phyloP scores from a whole-genome alignment of 2,888 invertebrate genomes.

The Hypena proboscidalis region DNA sequence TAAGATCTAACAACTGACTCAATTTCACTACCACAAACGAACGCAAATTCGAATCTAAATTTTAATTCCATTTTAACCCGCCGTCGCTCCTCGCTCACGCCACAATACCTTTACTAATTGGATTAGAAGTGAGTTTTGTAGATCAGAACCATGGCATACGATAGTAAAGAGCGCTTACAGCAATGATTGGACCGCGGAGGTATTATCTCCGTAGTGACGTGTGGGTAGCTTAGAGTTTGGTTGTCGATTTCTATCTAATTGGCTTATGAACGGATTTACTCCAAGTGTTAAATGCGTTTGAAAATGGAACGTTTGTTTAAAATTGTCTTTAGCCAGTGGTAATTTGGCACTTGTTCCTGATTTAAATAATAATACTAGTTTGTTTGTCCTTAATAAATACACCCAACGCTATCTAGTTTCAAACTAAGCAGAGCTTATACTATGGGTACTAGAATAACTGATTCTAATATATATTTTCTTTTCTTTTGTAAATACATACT shows the following conservation, averaged over 20 bases:
- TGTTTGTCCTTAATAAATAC: no score
- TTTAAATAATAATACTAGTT: no score
- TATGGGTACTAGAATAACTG: no score
- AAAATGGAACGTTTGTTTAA: no score
- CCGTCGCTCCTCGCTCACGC: conserved; percentile 40
- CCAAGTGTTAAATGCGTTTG: background rate
- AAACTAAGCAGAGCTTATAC: no score
- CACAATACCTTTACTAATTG: conserved; percentile 58
- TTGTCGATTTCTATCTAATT: conserved; percentile 25
- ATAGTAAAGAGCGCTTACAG: conserved; percentile 40
- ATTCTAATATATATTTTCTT: no score
- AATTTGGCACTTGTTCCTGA: background rate
- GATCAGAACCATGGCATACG: conserved; percentile 47
- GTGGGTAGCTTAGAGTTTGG: conserved; percentile 14
- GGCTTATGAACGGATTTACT: conserved; percentile 14
- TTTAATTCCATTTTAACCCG: conserved; percentile 18
- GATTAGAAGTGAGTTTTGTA: conserved; percentile 64
- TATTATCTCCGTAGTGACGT: conserved; percentile 22
- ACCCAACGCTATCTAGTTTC: no score
- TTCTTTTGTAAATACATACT: no score
- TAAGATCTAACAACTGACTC: background rate
- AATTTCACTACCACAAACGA: background rate
- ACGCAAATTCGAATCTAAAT: conserved; percentile 4
- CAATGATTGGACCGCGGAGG: conserved; percentile 35
- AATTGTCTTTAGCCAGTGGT: no score